A percentile compares a stretch with the other conserved stretches of the same genome.
Evolutionary conservation across 2,797 vertebrate genomes (phyloP).

Genomic region (Champsocephalus gunnari): DNA sequence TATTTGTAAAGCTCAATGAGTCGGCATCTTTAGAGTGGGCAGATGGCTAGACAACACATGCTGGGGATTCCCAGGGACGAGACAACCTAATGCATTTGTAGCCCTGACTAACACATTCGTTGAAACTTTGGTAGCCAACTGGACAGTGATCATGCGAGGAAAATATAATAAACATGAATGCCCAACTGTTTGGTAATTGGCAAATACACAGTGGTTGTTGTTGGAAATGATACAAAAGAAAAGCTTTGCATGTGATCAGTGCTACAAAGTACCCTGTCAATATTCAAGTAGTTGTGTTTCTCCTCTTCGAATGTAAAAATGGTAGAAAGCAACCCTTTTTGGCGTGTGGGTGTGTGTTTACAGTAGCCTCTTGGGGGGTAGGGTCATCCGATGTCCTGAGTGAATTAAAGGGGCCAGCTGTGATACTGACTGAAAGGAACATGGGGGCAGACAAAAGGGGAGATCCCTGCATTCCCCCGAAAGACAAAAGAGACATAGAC

Average conservation of each 20-base stretch:
- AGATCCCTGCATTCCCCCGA: conserved; percentile 74
- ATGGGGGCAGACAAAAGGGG: conserved; percentile 84
- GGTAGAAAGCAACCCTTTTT: conserved; percentile 5
- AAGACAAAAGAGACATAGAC: conserved; percentile 86
- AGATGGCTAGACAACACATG: conserved; percentile 85
- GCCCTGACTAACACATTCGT: conserved; percentile 61
- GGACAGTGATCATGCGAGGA: neutral
- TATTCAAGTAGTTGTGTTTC: neutral
- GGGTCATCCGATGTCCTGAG: conserved; percentile 77
- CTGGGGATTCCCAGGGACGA: conserved; percentile 75
- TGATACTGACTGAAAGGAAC: conserved; percentile 92
- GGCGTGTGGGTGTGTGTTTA: conserved; percentile 73
- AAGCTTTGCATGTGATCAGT: neutral
- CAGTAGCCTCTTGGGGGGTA: conserved; percentile 82
- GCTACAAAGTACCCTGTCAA: neutral
- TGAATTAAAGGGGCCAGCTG: conserved; percentile 93
- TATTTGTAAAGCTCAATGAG: conserved; percentile 79
- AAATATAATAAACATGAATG: conserved; percentile 2
- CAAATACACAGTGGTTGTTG: neutral
- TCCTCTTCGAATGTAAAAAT: neutral
- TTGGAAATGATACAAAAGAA: neutral
- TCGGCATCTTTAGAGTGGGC: conserved; percentile 79
- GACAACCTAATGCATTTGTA: conserved; percentile 53
- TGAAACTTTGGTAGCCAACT: conserved; percentile 25
- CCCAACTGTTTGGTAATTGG: neutral